Base-by-base conservation (phyloP, 2,888 invertebrate genomes). In the Hypomecis punctinalis region DNA sequence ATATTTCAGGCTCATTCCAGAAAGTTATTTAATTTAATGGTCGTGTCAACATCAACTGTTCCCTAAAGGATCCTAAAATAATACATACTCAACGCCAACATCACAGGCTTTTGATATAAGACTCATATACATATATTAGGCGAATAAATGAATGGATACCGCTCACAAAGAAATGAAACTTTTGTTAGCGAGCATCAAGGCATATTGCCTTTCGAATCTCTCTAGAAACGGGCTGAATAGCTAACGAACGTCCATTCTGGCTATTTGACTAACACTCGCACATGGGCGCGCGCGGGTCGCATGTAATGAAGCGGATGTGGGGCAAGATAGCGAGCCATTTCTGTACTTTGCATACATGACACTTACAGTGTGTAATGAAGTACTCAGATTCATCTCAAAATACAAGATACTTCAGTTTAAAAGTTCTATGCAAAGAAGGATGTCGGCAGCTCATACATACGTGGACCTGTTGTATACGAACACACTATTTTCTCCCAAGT, bases 171-270 rank as follows among this genome's bases (percentile, higher is more conserved):
- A 54, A 36, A 47, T 48, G 47, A 47, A 55, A 51, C 37, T 48
- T 39, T 49, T 59, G 13, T 52, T 52, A 57, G 35, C 13, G 49
- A 54, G 39, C 10, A 57, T 46, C 45, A 42, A 6, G 39, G 10
- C 9, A 63, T 37, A 63, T 62, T 52, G 62, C 55, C 39, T 55
- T 55, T 54, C 46, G 36, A 49, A 66, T 53, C 47, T 13, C 56
- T 49, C 48, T 40, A 40, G 39, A 61, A 47, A 49, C 35, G 42
- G 40, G 43, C 43, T 63, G 58, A 61, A 63, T 64, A 61, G 58
- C 56, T 66, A 66, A 69, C 63, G 59, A 69, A 63, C 46, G 37
- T 55, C 52, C 48, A 66, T 66, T 66, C 64, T 42, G 40, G 33
- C 51, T 62, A 62, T 66, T 58, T 58, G 54, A 54, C 56, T 58